Conservation (phyloP, 2,888 invertebrate species). For the Gasteruption jaculator region DNA sequence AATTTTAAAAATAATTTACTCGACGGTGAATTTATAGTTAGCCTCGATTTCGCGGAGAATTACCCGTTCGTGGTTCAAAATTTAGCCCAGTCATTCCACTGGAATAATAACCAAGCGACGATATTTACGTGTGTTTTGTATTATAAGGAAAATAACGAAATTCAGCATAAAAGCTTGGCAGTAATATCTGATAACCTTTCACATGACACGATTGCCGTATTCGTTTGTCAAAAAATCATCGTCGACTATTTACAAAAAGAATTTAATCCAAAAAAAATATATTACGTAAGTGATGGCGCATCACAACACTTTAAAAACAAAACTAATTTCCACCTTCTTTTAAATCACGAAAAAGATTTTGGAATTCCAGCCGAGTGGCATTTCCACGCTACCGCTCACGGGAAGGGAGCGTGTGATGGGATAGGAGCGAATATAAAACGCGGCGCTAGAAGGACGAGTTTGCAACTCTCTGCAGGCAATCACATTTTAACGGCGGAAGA, state of each 20-base stretch:
- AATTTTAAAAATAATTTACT: not conserved
- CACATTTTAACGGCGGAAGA: slow-evolving; percentile 11
- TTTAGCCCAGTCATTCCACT: slow-evolving; percentile 17
- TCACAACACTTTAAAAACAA: slow-evolving; percentile 19
- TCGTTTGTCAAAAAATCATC: slow-evolving; percentile 6
- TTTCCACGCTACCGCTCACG: slow-evolving; percentile 30
- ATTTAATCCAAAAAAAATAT: slow-evolving; percentile 6
- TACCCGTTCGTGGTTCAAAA: slow-evolving; percentile 18
- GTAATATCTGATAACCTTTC: slow-evolving; percentile 13
- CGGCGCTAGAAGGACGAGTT: slow-evolving; percentile 9
- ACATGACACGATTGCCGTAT: slow-evolving; percentile 15
- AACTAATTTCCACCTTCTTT: no score
- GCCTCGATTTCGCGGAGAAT: slow-evolving; percentile 21
- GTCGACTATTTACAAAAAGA: not conserved
- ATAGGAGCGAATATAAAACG: slow-evolving; percentile 27
- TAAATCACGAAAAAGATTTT: no score
- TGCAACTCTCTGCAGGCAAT: slow-evolving; percentile 9
- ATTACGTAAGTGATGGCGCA: slow-evolving; percentile 17
- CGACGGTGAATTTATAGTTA: slow-evolving; percentile 7
- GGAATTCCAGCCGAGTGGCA: slow-evolving; percentile 32
- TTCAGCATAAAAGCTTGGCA: slow-evolving; percentile 13
- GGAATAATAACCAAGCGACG: slow-evolving; percentile 23
- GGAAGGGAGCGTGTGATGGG: slow-evolving; percentile 31
- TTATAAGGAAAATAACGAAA: slow-evolving; percentile 11
- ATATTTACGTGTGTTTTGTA: slow-evolving; percentile 17